Conservation (phyloP, 1,140 invertebrate genomes). For the Steinernema khuongi region DNA sequence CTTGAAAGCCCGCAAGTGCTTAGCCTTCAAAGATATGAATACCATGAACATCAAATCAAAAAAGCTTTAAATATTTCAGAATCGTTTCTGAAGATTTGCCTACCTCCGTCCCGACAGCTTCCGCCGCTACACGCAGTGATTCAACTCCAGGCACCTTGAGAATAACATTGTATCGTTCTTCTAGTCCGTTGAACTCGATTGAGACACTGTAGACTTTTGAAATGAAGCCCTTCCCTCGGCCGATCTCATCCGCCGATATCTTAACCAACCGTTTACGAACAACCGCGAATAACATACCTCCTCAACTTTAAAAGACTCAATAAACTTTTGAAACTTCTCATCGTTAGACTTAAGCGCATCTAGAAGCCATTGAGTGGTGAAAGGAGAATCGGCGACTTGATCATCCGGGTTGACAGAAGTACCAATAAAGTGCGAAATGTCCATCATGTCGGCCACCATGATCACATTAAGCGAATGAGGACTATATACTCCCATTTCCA, state of each 20-base stretch:
- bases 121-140: neutral
- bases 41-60: too few relatives aligned
- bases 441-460: too few relatives aligned
- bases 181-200: neutral
- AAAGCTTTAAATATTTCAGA: neutral
- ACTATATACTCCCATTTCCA: too few relatives aligned
- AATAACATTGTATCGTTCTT: neutral
- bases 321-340: neutral
- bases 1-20: too few relatives aligned
- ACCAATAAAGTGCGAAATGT: too few relatives aligned
- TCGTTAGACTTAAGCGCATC: neutral
- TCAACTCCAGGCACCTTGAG: constrained; percentile 9
- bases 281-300: neutral
- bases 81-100: neutral
- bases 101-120: neutral
- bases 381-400: neutral
- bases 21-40: too few relatives aligned
- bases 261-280: neutral
- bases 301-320: neutral
- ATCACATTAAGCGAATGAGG: too few relatives aligned
- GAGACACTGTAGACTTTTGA: constrained; percentile 16
- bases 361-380: neutral
- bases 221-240: constrained; percentile 15
- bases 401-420: too few relatives aligned
- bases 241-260: neutral